Conservation (phyloP, 2,888 invertebrate genomes). For the Pardosa pseudoannulata region DNA sequence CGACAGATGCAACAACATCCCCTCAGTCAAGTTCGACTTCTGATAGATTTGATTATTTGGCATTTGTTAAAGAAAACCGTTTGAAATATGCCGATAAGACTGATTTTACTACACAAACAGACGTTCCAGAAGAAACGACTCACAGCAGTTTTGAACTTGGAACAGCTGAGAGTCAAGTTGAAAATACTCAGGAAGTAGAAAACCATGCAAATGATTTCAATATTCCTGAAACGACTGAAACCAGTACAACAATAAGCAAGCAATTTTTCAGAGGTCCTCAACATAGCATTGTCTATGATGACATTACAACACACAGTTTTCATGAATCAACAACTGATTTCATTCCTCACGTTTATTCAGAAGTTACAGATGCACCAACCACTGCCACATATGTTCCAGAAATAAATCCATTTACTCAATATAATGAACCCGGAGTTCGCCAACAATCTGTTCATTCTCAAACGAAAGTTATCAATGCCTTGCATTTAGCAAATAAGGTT, state of each 20-base stretch:
- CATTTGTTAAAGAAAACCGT: not conserved
- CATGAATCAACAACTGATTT: not conserved
- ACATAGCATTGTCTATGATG: constrained; percentile 13
- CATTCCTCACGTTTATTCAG: not conserved
- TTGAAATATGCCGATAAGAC: not conserved
- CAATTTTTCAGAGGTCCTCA: constrained; percentile 64
- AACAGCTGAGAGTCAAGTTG: not conserved
- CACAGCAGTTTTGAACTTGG: not conserved
- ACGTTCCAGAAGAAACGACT: not conserved
- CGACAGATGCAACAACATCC: not conserved
- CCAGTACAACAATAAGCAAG: not conserved
- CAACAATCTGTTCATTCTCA: not conserved
- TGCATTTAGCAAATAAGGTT: constrained; percentile 39
- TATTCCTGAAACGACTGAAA: not conserved
- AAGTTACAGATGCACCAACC: not conserved
- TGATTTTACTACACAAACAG: not conserved
- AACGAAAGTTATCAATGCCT: constrained; percentile 29
- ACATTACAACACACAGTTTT: not conserved
- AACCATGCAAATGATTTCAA: not conserved
- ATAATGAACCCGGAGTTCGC: not conserved
- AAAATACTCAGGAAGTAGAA: not conserved
- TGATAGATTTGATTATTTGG: not conserved
- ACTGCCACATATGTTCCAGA: not conserved
- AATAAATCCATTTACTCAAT: not conserved
- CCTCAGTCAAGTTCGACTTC: not conserved